Evolutionary conservation across 2,797 vertebrate species (phyloP).

Genomic region (Labeo calbasu): DNA sequence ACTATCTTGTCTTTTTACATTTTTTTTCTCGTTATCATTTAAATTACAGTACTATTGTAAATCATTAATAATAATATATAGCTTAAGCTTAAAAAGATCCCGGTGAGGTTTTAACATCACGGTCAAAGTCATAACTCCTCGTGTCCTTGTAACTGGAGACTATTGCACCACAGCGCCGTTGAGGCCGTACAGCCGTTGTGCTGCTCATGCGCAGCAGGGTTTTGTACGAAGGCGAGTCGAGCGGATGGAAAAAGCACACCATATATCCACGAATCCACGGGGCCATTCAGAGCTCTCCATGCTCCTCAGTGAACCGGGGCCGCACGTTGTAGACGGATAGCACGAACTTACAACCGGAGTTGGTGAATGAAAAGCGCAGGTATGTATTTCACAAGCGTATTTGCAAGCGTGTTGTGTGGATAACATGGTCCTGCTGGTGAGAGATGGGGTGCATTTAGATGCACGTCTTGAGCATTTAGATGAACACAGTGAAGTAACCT

Average conservation of each 20-base stretch:
- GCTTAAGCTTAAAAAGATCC: not conserved
- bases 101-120: not conserved
- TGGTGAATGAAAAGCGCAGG: constrained; percentile 34
- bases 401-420: not conserved
- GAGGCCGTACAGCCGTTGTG: not conserved
- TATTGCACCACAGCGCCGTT: not conserved
- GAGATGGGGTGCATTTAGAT: not conserved
- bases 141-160: constrained; percentile 34
- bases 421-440: not conserved
- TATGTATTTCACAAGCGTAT: constrained; percentile 13
- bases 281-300: constrained; percentile 4
- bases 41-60: not conserved
- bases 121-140: constrained; percentile 10
- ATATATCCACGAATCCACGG: not conserved
- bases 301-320: not conserved
- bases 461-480: not conserved
- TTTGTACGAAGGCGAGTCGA: not conserved
- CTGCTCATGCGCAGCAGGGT: constrained; percentile 23
- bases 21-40: not conserved
- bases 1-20: not conserved
- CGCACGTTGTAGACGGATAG: not conserved
- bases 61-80: not conserved
- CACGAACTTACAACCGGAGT: not conserved
- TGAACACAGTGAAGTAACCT: not conserved
- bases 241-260: not conserved